Percentiles rank a stretch among this genome's conserved stretches.
Evolutionary conservation across 2,113 vertebrate genomes (phyloP).

Genomic region (Aphyosemion australe): DNA sequence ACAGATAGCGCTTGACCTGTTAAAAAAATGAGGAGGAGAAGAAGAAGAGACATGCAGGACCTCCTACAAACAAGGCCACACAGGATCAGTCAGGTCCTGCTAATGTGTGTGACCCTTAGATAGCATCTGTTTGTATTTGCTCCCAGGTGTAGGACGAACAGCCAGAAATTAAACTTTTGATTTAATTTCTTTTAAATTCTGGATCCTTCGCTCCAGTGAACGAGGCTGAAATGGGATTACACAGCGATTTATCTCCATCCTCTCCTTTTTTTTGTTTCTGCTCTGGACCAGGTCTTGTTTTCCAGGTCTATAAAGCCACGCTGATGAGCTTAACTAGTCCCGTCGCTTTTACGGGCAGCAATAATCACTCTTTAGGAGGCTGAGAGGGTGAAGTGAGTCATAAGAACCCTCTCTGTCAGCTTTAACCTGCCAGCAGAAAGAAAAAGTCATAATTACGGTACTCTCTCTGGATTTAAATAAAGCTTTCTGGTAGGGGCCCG

Average conservation of each 20-base stretch:
- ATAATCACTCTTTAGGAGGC: slow-evolving; percentile 76
- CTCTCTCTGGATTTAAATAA: slow-evolving; percentile 74
- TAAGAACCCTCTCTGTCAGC: slow-evolving; percentile 79
- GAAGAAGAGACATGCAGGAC: slow-evolving; percentile 39
- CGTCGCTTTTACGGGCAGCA: slow-evolving; percentile 61
- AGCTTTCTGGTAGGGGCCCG: slow-evolving; percentile 67
- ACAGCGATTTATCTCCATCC: slow-evolving; percentile 52
- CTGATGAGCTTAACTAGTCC: slow-evolving; percentile 68
- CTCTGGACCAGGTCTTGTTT: slow-evolving; percentile 48
- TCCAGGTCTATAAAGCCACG: slow-evolving; percentile 51
- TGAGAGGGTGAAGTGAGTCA: slow-evolving; percentile 76
- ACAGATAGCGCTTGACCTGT: slow-evolving; percentile 59
- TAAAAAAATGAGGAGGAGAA: slow-evolving; percentile 35
- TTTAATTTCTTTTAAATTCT: slow-evolving; percentile 40
- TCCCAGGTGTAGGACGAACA: neutral
- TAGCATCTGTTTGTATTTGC: slow-evolving; percentile 19
- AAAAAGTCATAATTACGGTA: slow-evolving; percentile 81
- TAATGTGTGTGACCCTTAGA: slow-evolving; percentile 45
- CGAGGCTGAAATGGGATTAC: slow-evolving; percentile 62
- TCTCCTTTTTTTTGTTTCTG: slow-evolving; percentile 33
- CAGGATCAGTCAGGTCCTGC: slow-evolving; percentile 44
- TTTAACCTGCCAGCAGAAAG: slow-evolving; percentile 72
- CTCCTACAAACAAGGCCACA: slow-evolving; percentile 68
- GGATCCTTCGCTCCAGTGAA: slow-evolving; percentile 32
- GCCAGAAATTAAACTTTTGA: neutral